Percentiles rank a stretch among this genome's conserved stretches.
Conservation (phyloP, 2,113 vertebrate species). For the Columba livia region DNA sequence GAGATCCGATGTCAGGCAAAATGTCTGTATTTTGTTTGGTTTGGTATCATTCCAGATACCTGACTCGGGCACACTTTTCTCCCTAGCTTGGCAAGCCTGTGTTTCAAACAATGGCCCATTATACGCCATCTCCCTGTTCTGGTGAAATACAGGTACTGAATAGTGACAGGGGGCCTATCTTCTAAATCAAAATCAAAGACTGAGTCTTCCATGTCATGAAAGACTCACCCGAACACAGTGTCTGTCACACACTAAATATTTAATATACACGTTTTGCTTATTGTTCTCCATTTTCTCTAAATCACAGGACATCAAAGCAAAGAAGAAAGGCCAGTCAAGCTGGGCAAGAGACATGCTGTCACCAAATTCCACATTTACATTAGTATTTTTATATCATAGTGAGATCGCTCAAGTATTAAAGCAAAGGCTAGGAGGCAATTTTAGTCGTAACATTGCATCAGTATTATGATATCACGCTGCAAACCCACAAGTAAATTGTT, state of each 20-base stretch:
- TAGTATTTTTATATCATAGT: background rate
- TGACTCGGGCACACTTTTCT: background rate
- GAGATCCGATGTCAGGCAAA: background rate
- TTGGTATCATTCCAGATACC: background rate
- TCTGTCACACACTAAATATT: background rate
- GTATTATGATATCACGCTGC: slow-evolving; percentile 32
- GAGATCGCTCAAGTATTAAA: background rate
- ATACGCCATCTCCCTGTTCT: background rate
- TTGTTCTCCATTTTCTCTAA: background rate
- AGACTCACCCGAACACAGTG: background rate
- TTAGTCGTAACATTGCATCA: slow-evolving; percentile 3
- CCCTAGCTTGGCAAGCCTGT: background rate
- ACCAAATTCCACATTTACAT: background rate
- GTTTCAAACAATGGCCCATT: background rate
- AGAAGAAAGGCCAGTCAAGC: background rate
- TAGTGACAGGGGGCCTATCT: background rate
- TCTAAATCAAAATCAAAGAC: background rate
- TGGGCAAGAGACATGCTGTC: background rate
- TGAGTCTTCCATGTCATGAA: background rate
- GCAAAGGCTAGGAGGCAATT: slow-evolving; percentile 35
- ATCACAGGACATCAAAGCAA: background rate
- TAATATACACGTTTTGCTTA: background rate
- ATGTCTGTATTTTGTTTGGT: background rate
- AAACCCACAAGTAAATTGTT: slow-evolving; percentile 61
- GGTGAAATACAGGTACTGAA: background rate